Evolutionary conservation across 1,140 invertebrate genomes (phyloP), one percentile per base, ranked within the genome.

Genomic region (Colletes gigas): DNA sequence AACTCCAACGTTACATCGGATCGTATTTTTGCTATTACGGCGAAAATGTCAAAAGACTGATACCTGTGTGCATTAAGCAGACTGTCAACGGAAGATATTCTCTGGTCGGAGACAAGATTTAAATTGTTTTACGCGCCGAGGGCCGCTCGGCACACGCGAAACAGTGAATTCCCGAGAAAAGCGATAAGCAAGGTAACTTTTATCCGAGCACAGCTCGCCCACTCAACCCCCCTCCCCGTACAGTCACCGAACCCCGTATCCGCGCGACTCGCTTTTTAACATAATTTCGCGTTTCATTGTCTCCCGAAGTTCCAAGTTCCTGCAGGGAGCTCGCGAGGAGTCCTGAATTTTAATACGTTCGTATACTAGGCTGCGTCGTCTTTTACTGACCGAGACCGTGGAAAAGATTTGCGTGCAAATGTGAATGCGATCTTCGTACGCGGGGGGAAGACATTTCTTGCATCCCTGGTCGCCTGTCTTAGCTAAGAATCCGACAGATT

Each of bases 211-310:
- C 65, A 57, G 52, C n/a, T 44, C 12, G 63, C 3, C 17, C 14
- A 4, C 52, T 54, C 12, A 2, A n/a, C n/a, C 2, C 30, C 30
- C 30, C 30, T 30, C 47, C n/a, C 66, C 67, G 57, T 59, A 60
- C 59, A 66, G 78, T 63, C 57, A 17, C 19, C 19, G 17, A 41
- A 47, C n/a, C 67, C 41, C 30, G 62, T 67, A 81, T 77, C 62
- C 62, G 39, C 2, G 69, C 63, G 65, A 63, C 62, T 55, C 73
- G 75, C 76, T 86, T 84, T 82, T 84, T 82, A 86, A 84, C 83
- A 86, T 86, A 86, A 86, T 82, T 86, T 83, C 78, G 81, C 78
- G 78, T 83, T 80, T 81, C 70, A 83, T 83, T 81, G 82, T 85
- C 75, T 81, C 74, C 54, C 19, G 66, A 30, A 73, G 67, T 72